Percentiles rank a stretch among this genome's conserved stretches.
phyloP scores from a whole-genome alignment of 2,888 invertebrate species.

The Cremastinae sp. region DNA sequence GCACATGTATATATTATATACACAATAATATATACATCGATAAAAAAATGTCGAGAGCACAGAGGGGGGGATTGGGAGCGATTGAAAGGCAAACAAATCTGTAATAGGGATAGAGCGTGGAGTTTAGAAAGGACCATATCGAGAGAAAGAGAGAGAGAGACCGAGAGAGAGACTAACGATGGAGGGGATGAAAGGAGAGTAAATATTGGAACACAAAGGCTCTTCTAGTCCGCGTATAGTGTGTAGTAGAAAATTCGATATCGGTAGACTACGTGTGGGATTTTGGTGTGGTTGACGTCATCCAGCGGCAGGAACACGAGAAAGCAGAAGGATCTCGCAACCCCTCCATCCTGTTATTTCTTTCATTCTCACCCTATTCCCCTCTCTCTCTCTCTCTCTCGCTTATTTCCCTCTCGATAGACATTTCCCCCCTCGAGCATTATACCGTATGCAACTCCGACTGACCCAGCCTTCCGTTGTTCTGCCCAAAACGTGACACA shows the following conservation, averaged over 20 bases:
- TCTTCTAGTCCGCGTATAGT: constrained; percentile 39
- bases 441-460: constrained; percentile 55
- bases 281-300: constrained; percentile 51
- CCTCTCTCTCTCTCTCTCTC: constrained; percentile 79
- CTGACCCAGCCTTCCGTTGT: constrained; percentile 58
- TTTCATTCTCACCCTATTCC: constrained; percentile 81
- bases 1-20: constrained; percentile 10
- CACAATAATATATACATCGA: constrained; percentile 1
- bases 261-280: constrained; percentile 49
- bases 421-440: constrained; percentile 42
- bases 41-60: constrained; percentile 6
- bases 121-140: background rate
- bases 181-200: constrained; percentile 39
- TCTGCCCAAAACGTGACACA: constrained; percentile 41
- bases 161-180: constrained; percentile 12
- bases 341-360: constrained; percentile 80
- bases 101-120: constrained; percentile 41
- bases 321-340: constrained; percentile 62
- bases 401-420: constrained; percentile 72
- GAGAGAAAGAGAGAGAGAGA: constrained; percentile 52
- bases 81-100: constrained; percentile 52
- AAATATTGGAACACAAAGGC: constrained; percentile 49
- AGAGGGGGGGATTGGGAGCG: constrained; percentile 33
- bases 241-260: constrained; percentile 49
- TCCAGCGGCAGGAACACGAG: constrained; percentile 30